Conservation (phyloP, 1,140 invertebrate species). For the Lepidurus couesii region DNA sequence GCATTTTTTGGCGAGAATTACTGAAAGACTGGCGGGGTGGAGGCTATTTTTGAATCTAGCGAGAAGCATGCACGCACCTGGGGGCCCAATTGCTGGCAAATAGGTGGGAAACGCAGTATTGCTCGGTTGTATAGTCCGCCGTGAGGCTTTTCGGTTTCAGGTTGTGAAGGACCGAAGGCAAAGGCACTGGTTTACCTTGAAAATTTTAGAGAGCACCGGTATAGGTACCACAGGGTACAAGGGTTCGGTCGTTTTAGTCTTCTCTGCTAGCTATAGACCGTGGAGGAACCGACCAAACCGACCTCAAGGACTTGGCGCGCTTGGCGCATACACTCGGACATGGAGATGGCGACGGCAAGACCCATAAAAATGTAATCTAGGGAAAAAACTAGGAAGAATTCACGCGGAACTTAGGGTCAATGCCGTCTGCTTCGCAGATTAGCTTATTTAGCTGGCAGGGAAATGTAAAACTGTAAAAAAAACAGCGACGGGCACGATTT, state of each 20-base stretch:
- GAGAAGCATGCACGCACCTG: neutral
- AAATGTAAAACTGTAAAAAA: too few relatives aligned
- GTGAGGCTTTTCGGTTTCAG: neutral
- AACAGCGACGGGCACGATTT: too few relatives aligned
- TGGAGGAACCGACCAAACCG: neutral
- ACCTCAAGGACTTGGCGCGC: neutral
- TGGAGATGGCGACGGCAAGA: neutral
- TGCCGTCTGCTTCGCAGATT: neutral
- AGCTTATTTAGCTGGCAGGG: neutral
- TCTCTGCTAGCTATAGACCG: neutral
- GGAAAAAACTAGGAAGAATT: slow-evolving; percentile 15
- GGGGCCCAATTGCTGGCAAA: neutral
- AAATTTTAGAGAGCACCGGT: neutral
- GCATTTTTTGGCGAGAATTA: neutral
- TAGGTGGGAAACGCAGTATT: neutral
- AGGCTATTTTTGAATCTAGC: neutral
- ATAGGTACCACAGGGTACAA: neutral
- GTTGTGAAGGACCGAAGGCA: neutral
- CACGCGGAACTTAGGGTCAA: slow-evolving; percentile 5
- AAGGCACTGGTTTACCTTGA: slow-evolving; percentile 13
- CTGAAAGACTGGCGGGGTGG: neutral
- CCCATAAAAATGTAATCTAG: neutral
- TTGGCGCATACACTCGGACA: neutral
- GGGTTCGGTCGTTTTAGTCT: neutral
- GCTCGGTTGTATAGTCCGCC: neutral